Evolutionary conservation across 2,113 vertebrate species (phyloP), one percentile per base, ranked within the genome.

Genomic region (Sus scrofa): DNA sequence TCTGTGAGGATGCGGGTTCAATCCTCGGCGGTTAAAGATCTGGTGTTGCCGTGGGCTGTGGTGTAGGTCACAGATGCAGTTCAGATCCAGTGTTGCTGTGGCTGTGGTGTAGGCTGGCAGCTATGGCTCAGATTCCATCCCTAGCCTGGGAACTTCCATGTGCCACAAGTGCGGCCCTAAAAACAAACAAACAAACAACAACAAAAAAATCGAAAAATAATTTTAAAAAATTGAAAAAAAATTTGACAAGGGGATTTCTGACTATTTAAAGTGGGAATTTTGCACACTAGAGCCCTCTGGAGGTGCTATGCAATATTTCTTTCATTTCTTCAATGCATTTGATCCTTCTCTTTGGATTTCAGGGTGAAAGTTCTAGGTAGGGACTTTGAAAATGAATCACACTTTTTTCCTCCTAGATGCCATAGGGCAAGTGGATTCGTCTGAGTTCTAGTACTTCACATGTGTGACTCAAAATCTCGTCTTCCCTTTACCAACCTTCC

Each of bases 331-430:
- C 37, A 56, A 27, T 22, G 7, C 3, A 20, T 60, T n/a, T 32
- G 60, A 24, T 3, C 52, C 22, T 37, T 27, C 22, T 60, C 10
- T 77, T 91, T 54, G 68, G 58, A 84, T 62, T 79, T 86, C 65
- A 79, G 11, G 7, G 16, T 79, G 13, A 97, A 97, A 85, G n/a
- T 92, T 92, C 68, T 92, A 92, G 73, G 50, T 20, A 27, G 13
- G 22, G 34, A 89, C 67, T 97, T 65, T 88, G 50, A 85, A 93
- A 94, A 67, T 60, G 20, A 97, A 91, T 56, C 54, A 77, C 26
- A 65, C 8, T 20, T 5, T 67, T 58, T 22, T 39, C 34, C 27
- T 37, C 18, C 32, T 24, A 24, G 37, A 30, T 97, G 74, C 85
- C 98, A 67, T 73, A 79, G 44, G 89, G 39, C 85, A 1, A 0